Evolutionary conservation across 2,888 invertebrate species (phyloP), one percentile per base, ranked within the genome.

Genomic region (Drosophila birchii): DNA sequence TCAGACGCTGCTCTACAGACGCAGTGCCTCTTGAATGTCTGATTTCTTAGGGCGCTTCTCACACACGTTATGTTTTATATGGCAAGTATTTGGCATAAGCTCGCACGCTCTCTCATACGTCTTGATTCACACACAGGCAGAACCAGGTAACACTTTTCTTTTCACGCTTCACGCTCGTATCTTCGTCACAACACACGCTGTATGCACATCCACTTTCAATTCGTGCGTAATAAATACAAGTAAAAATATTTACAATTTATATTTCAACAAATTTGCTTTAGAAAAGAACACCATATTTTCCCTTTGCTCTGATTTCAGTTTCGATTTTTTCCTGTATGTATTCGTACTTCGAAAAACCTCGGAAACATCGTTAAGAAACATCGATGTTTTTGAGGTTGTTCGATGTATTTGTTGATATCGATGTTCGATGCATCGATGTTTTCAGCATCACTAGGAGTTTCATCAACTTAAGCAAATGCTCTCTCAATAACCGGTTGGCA

Each of bases 201-300:
- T 78, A 78, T 85, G 88, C 80, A 89, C 88, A 85, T 85, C 74
- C 88, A 89, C 90, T 88, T 79, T 83, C 53, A 78, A 88, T 78
- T 76, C 83, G 84, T 80, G 80, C 89, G 86, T 76, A 83, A 83
- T 74, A 83, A 79, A 86, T 80, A 86, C 64, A 80, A 88, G 78
- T 66, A 81, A 90, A 86, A 86, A 90, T 86, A 86, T 90, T 86
- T 86, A 86, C 86, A 86, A 90, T 86, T 86, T 77, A 73, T 64
- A 73, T 83, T 75, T 78, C 39, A 82, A 70, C 61, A 78, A 78
- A 75, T 79, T 86, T 79, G 75, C 59, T 51, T 72, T 88, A 59
- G 67, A 56, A 60, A 80, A 68, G 47, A 67, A 78, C 77, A 88
- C 75, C 85, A 86, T 82, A 66, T 79, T 66, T 78, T 47, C 12